phyloP scores from a whole-genome alignment of 2,888 invertebrate species.

The Mythimna albipuncta region DNA sequence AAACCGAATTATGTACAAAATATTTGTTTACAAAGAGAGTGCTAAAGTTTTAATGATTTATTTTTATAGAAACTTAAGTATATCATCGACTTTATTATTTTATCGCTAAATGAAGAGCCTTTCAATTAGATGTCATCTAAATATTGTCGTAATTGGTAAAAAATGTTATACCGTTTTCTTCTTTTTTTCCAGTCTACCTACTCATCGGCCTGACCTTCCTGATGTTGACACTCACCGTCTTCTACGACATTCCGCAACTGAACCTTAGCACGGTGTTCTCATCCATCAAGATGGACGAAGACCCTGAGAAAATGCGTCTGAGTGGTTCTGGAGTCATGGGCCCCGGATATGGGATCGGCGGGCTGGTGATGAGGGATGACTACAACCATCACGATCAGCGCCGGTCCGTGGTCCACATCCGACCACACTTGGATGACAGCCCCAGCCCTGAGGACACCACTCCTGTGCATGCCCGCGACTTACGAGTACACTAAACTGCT shows the following conservation, averaged over 20 bases:
- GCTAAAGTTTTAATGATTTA: neutral
- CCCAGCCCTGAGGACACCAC: conserved; percentile 93
- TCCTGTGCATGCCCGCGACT: conserved; percentile 91
- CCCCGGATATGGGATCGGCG: conserved; percentile 86
- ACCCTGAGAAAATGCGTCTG: conserved; percentile 93
- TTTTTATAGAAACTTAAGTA: neutral
- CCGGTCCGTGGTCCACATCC: conserved; percentile 92
- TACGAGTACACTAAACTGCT: conserved; percentile 87
- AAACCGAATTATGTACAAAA: conserved; percentile 5
- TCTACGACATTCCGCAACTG: conserved; percentile 97
- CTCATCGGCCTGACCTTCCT: conserved; percentile 95
- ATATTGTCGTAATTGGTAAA: neutral
- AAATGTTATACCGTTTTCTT: neutral
- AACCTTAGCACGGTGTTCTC: conserved; percentile 95
- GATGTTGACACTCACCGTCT: conserved; percentile 95
- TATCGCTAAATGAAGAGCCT: too few species aligned
- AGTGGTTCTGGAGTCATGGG: conserved; percentile 89
- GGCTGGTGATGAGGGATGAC: conserved; percentile 86
- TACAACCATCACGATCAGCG: conserved; percentile 89
- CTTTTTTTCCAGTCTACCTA: conserved; percentile 92
- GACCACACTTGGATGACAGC: conserved; percentile 92
- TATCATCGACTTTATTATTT: neutral
- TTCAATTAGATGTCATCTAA: too few species aligned
- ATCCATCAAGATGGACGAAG: conserved; percentile 90
- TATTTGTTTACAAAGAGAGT: neutral